Percentiles rank a stretch among this genome's conserved stretches.
Conservation (phyloP, 2,888 invertebrate genomes). For the Acheta domesticus region DNA sequence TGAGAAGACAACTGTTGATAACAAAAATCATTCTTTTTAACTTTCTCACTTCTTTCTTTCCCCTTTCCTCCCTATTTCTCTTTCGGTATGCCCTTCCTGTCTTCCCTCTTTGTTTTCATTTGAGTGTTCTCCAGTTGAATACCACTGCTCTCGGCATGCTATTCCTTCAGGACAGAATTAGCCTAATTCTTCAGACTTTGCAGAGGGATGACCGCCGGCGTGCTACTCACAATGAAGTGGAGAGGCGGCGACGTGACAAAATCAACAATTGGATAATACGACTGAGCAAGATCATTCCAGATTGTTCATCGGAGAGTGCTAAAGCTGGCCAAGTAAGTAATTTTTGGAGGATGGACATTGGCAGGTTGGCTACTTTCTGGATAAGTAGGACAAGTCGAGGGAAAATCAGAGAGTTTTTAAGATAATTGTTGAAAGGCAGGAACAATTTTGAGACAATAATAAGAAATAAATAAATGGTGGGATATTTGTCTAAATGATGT, state of each 20-base stretch:
- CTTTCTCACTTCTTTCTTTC: too few relatives aligned
- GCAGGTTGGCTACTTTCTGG: too few relatives aligned
- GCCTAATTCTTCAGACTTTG: slow-evolving; percentile 38
- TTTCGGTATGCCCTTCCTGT: slow-evolving; percentile 2
- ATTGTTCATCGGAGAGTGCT: slow-evolving; percentile 53
- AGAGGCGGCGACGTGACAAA: slow-evolving; percentile 87
- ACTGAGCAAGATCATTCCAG: slow-evolving; percentile 85
- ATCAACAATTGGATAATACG: slow-evolving; percentile 96
- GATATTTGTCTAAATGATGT: too few relatives aligned
- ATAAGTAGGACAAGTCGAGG: too few relatives aligned
- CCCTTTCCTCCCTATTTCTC: too few relatives aligned
- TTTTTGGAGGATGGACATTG: background rate
- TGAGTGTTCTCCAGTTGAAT: background rate
- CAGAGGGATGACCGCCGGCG: slow-evolving; percentile 83
- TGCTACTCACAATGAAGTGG: slow-evolving; percentile 94
- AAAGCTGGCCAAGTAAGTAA: slow-evolving; percentile 38
- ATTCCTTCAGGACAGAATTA: background rate
- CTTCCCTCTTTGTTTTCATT: background rate
- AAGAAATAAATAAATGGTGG: too few relatives aligned
- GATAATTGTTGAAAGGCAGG: too few relatives aligned
- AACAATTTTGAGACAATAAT: too few relatives aligned
- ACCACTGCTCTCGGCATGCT: background rate
- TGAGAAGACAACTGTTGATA: too few relatives aligned
- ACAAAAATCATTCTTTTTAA: too few relatives aligned
- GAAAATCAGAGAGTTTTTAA: too few relatives aligned